Percentiles rank a stretch among this genome's conserved stretches.
phyloP scores from a whole-genome alignment of 1,140 invertebrate species.

The Trichonephila inaurata region DNA sequence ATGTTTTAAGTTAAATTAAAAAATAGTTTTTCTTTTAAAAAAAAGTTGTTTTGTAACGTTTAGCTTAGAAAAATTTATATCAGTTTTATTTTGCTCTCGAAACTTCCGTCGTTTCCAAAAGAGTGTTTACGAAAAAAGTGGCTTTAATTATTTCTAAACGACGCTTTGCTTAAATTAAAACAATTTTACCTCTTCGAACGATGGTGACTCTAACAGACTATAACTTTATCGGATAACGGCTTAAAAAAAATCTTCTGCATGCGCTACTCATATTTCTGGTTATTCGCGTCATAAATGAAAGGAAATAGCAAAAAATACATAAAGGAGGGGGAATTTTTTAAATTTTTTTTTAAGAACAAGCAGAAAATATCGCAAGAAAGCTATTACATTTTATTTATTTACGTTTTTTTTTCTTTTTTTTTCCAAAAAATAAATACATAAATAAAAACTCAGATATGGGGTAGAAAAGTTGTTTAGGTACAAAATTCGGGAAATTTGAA shows the following conservation, averaged over 20 bases:
- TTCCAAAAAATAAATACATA: background rate
- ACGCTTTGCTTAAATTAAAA: background rate
- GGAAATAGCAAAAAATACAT: slow-evolving; percentile 15
- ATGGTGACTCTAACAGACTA: background rate
- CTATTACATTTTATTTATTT: slow-evolving; percentile 33
- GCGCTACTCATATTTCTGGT: background rate
- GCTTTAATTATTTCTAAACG: slow-evolving; percentile 35
- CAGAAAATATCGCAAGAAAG: slow-evolving; percentile 45
- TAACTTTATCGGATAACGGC: background rate
- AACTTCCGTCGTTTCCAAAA: background rate
- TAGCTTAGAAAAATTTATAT: background rate
- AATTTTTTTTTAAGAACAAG: slow-evolving; percentile 9
- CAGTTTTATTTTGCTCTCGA: background rate
- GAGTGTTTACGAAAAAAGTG: background rate
- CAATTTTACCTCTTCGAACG: background rate
- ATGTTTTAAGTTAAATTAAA: background rate
- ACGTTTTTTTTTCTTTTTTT: background rate
- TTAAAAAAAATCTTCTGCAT: background rate
- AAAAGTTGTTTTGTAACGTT: background rate
- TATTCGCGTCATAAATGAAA: slow-evolving; percentile 16
- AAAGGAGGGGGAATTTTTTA: background rate
- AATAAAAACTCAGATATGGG: background rate
- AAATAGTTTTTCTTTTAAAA: background rate
- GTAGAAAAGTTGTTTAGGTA: slow-evolving; percentile 35
- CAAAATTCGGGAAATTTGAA: slow-evolving; percentile 61